These are phyloP conservation scores for Ligdia adustata DNA, from an alignment of 2,888 invertebrate genomes.

Conservation along the genomic window DNA sequence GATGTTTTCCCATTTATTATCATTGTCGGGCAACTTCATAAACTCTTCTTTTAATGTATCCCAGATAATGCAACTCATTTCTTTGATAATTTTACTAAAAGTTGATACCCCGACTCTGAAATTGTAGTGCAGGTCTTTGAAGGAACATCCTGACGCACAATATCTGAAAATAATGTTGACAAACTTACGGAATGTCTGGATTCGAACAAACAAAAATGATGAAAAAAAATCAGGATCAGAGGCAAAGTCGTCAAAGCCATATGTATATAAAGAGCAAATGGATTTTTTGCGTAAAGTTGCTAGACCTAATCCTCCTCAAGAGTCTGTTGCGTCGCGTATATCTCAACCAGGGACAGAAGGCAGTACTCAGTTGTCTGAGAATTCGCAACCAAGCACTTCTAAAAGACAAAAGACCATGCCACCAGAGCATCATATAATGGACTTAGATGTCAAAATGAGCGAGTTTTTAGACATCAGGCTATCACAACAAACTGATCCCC, in stretches of 20 bases:
- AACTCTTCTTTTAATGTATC: conserved; percentile 1
- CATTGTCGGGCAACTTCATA: conserved; percentile 1
- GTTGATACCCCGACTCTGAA: conserved; percentile 4
- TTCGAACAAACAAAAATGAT: too few relatives aligned
- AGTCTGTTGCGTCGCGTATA: conserved; percentile 18
- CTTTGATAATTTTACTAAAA: conserved; percentile 1
- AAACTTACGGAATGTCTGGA: conserved; percentile 24
- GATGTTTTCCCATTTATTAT: conserved; percentile 16
- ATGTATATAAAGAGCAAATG: conserved; percentile 29
- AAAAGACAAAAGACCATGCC: conserved; percentile 23
- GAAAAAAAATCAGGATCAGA: conserved; percentile 25
- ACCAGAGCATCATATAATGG: too few relatives aligned
- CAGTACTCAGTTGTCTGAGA: conserved; percentile 17
- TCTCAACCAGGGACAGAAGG: conserved; percentile 15
- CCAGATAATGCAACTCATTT: conserved; percentile 1
- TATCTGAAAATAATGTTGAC: too few relatives aligned
- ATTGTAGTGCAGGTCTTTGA: too few relatives aligned
- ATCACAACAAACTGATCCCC: conserved; percentile 7
- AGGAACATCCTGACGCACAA: too few relatives aligned
- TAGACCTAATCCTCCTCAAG: conserved; percentile 23
- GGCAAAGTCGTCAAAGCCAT: conserved; percentile 25
- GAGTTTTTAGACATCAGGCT: conserved; percentile 15
- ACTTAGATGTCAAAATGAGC: conserved; percentile 26
- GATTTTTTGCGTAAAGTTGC: too few relatives aligned
- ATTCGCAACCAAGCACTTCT: conserved; percentile 25